Conservation (phyloP, 2,113 vertebrate species). For the Atherinomorus stipes region DNA sequence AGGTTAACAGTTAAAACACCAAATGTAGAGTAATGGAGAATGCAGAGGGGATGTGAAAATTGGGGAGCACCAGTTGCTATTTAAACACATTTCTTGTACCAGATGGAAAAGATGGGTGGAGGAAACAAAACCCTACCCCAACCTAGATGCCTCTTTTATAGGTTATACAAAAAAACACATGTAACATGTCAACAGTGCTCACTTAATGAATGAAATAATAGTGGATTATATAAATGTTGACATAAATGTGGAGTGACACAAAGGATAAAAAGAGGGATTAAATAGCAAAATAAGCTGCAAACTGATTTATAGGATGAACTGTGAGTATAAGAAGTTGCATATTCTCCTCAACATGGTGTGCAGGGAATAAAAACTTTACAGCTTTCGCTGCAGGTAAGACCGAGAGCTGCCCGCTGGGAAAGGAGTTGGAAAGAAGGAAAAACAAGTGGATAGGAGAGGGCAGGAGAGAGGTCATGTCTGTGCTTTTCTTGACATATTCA, state of each 20-base stretch:
- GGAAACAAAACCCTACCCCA: background rate
- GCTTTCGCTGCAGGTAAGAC: background rate
- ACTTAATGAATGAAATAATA: too few species aligned
- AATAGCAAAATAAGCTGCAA: too few species aligned
- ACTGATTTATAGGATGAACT: too few species aligned
- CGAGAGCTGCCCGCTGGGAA: background rate
- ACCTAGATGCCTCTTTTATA: too few species aligned
- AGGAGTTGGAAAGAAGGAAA: background rate
- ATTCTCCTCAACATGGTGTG: too few species aligned
- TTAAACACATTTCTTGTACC: constrained; percentile 14
- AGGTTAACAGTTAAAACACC: constrained; percentile 45
- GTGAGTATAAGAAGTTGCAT: too few species aligned
- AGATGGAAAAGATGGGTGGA: constrained; percentile 1
- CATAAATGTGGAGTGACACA: too few species aligned
- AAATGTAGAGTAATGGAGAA: constrained; percentile 20
- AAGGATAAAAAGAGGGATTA: too few species aligned
- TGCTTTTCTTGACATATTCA: constrained; percentile 23
- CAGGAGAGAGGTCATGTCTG: constrained; percentile 26
- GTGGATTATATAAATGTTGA: too few species aligned
- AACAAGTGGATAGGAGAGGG: constrained; percentile 13
- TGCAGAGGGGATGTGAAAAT: constrained; percentile 17
- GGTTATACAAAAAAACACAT: too few species aligned
- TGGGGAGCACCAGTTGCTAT: background rate
- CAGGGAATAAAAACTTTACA: background rate
- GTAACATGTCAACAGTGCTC: too few species aligned